Percentiles rank a stretch among this genome's conserved stretches.
Conservation (phyloP, 2,888 invertebrate species). For the Himalopsyche tibetana region DNA sequence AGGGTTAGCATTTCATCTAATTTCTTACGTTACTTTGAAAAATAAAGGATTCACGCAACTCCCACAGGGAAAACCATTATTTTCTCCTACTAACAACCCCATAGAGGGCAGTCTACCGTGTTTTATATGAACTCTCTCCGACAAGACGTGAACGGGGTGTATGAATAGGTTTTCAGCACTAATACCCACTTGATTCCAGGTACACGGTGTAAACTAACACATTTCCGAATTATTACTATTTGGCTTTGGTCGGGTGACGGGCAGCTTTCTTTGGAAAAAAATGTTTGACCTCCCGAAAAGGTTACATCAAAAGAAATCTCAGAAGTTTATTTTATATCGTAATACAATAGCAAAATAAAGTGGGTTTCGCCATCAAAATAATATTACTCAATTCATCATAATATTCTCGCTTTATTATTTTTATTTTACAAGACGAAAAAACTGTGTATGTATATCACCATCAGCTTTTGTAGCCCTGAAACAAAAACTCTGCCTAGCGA, state of each 20-base stretch:
- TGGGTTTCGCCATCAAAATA: too few relatives aligned
- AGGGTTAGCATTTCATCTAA: slow-evolving; percentile 43
- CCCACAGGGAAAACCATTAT: slow-evolving; percentile 56
- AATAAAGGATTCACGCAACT: slow-evolving; percentile 42
- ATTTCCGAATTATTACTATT: background rate
- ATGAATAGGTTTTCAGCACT: slow-evolving; percentile 48
- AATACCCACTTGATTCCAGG: slow-evolving; percentile 1
- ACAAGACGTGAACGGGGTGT: slow-evolving; percentile 57
- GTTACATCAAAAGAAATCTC: background rate
- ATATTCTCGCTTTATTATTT: too few relatives aligned
- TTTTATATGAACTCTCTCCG: slow-evolving; percentile 49
- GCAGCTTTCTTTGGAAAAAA: background rate
- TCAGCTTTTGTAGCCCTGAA: too few relatives aligned
- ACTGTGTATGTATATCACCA: too few relatives aligned
- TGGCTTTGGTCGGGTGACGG: slow-evolving; percentile 18
- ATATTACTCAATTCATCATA: too few relatives aligned
- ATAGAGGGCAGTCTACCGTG: slow-evolving; percentile 36
- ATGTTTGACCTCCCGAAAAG: background rate
- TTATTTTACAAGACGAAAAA: too few relatives aligned
- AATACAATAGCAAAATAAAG: too few relatives aligned
- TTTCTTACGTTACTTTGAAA: slow-evolving; percentile 40
- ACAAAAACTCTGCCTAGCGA: too few relatives aligned
- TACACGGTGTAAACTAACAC: slow-evolving; percentile 27
- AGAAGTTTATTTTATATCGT: background rate
- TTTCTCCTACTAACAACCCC: slow-evolving; percentile 56